These are phyloP conservation scores for Labroides dimidiatus DNA, from an alignment of 2,797 vertebrate genomes.

Conservation along the genomic window DNA sequence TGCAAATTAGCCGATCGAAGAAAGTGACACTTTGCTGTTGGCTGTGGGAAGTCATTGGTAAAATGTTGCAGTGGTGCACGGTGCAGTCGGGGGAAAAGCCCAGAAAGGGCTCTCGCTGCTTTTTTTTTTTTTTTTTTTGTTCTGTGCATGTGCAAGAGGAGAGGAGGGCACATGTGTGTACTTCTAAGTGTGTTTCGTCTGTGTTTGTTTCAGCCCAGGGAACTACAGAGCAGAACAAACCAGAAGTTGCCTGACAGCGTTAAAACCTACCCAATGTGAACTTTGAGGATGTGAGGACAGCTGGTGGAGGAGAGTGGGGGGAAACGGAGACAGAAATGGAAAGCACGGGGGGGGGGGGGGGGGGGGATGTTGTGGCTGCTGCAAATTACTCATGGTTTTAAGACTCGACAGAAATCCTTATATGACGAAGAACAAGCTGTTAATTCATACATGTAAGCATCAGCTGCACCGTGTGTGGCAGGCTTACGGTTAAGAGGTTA, in stretches of 20 bases:
- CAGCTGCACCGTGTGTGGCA: not conserved
- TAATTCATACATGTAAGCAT: not conserved
- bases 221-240: slow-evolving; percentile 71
- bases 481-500: not conserved
- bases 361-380: slow-evolving; percentile 37
- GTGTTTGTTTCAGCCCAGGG: slow-evolving; percentile 58
- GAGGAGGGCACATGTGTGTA: slow-evolving; percentile 13
- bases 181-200: slow-evolving; percentile 9
- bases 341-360: not conserved
- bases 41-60: slow-evolving; percentile 71
- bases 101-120: slow-evolving; percentile 53
- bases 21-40: slow-evolving; percentile 76
- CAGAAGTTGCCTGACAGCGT: slow-evolving; percentile 72
- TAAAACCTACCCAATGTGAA: slow-evolving; percentile 70
- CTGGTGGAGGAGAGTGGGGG: slow-evolving; percentile 46
- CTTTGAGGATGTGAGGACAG: slow-evolving; percentile 69
- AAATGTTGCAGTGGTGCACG: slow-evolving; percentile 59
- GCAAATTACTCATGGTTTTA: slow-evolving; percentile 41
- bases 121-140: slow-evolving; percentile 19
- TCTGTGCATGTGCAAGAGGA: slow-evolving; percentile 7
- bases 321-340: slow-evolving; percentile 6
- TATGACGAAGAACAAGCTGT: not conserved
- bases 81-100: slow-evolving; percentile 59
- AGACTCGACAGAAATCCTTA: slow-evolving; percentile 20
- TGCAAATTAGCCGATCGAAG: slow-evolving; percentile 79